Evolutionary conservation across 2,797 vertebrate genomes (phyloP), one percentile per base, ranked within the genome.

Genomic region (Malurus leucopterus): DNA sequence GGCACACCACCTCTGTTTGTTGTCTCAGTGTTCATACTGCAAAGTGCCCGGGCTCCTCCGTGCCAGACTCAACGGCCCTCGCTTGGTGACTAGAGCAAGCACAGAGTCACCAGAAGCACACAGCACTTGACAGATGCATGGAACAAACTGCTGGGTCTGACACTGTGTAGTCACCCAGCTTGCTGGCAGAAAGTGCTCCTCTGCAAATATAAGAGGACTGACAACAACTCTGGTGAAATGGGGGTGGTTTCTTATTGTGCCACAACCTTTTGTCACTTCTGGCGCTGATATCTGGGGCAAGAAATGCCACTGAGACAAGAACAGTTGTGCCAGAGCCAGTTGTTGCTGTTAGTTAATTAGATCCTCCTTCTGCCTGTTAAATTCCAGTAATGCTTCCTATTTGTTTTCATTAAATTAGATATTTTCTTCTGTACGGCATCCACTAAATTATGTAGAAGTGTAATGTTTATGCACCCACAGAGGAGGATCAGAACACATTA

Each of bases 371-470:
- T 84, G 71, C 29, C 47, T 80, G 62, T 78, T 93, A 92, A 91
- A 95, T 70, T 89, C 43, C 78, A 83, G 69, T 82, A 90, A 92
- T 47, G 78, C 57, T 89, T 94, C 64, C 43, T 92, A 55, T 71
- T 95, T 87, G 55, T 86, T 95, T 92, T 90, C 78, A 86, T 92
- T 86, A 93, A 90, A 94, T 77, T 34, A 90, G 43, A 17, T 79
- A 38, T 80, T 91, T 86, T 92, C n/a, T 84, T 84, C 59, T 47
- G 41, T 70, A 51, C 21, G 40, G 17, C 75, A 87, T 50, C 62
- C 63, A 75, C 46, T 86, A 72, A 72, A 84, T 84, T 67, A 70
- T 29, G 22, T 46, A 69, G 74, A 91, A 92, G 74, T 72, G 18
- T 20, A 57, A 16, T 34, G 32, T 75, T 87, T 84, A 77, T 54